Base-by-base conservation (phyloP, 2,797 vertebrate genomes). In the Halcyon smyrnensis region DNA sequence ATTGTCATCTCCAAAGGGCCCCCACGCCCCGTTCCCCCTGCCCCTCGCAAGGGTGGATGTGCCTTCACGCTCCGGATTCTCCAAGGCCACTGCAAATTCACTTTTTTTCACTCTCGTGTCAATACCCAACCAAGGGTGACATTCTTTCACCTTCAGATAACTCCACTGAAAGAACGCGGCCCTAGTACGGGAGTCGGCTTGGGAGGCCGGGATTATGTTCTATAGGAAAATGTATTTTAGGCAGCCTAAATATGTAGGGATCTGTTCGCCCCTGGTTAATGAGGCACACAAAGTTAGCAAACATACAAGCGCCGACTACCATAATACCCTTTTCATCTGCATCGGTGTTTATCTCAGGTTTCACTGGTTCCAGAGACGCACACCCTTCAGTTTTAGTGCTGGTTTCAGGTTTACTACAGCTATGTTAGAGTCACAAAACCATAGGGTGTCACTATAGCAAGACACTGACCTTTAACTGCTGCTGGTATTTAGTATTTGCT, bases 311-410 rank as follows among this genome's bases (percentile, higher is more conserved):
- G 64, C 11, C 5, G n/a, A 12, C 84, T 81, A 20, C 87, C 41
- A 68, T 78, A 80, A 78, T 71, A 91, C 59, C 60, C 79, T 87
- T 90, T 89, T 71, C 84, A 83, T 89, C 79, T 56, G 36, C 79
- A 84, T 41, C 56, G 9, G 1, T 92, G 76, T 89, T 93, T 76
- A 30, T 78, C 94, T 96, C 94, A 27, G 28, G 82, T 96, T 96
- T 95, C 95, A 84, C 4, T 69, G 57, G 37, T 90, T 94, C 94
- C 82, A 88, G 57, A 91, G 93, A 94, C 78, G 92, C 73, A 80
- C 73, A 15, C 71, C 11, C n/a, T 18, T 30, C 80, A 23, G 59
- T 87, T 93, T 74, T 80, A 92, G 64, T 51, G 78, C 87, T 91
- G 94, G 87, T 96, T 93, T 97, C 94, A 46, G 74, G 39, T 95